These are phyloP conservation scores for Ooceraea biroi DNA, from an alignment of 1,140 invertebrate genomes.

Conservation along the genomic window DNA sequence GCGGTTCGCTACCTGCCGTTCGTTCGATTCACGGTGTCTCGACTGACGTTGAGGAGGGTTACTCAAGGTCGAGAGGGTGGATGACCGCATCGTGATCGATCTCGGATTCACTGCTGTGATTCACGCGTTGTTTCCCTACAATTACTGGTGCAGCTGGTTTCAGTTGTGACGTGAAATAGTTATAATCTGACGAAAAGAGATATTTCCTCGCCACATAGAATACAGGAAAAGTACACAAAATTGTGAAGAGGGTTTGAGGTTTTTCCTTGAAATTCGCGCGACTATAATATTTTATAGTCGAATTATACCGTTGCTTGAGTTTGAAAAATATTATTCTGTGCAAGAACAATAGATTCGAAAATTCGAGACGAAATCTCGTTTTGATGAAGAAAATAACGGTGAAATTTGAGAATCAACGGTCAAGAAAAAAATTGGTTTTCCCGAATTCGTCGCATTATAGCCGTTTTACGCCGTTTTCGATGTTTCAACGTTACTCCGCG, in stretches of 20 bases:
- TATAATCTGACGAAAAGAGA: neutral
- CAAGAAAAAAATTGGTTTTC: slow-evolving; percentile 9
- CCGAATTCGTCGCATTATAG: slow-evolving; percentile 17
- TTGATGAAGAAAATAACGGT: neutral
- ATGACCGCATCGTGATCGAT: slow-evolving; percentile 44
- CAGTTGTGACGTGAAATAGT: neutral
- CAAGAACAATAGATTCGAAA: neutral
- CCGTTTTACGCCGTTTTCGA: neutral
- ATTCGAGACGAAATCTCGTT: neutral
- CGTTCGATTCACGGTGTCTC: neutral
- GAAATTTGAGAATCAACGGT: neutral
- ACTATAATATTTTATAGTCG: neutral
- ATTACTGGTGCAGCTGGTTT: neutral
- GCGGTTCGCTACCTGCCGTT: slow-evolving; percentile 33
- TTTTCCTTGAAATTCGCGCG: neutral
- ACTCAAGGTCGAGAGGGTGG: slow-evolving; percentile 41
- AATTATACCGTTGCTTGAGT: neutral
- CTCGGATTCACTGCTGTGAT: slow-evolving; percentile 56
- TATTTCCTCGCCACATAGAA: neutral
- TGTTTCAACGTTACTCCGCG: slow-evolving; percentile 28
- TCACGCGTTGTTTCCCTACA: slow-evolving; percentile 42
- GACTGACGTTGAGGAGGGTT: slow-evolving; percentile 11
- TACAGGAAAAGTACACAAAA: neutral
- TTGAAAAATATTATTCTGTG: neutral
- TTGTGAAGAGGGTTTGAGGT: neutral